Evolutionary conservation across 2,888 invertebrate species (phyloP).

Genomic region (Dolichomitus sp.): DNA sequence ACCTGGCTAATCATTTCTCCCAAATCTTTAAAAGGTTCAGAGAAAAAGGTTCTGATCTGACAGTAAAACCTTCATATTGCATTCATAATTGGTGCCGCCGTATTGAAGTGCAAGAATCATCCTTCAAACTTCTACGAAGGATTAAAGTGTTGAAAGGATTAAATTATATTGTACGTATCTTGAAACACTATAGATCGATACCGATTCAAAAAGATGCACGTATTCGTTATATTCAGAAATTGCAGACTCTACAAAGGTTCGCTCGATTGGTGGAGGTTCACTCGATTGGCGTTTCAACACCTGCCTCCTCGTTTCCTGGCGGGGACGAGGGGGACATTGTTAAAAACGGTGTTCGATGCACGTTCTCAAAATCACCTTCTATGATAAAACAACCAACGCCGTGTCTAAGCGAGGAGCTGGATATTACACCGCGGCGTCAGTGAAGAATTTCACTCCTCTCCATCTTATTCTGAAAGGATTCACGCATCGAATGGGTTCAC

Average conservation of each 20-base stretch:
- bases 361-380: slow-evolving; percentile 57
- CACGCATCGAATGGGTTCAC: slow-evolving; percentile 19
- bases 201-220: slow-evolving; percentile 39
- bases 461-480: slow-evolving; percentile 30
- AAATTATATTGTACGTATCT: slow-evolving; percentile 3
- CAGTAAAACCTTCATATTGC: background rate
- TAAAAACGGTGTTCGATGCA: slow-evolving; percentile 26
- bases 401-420: slow-evolving; percentile 55
- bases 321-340: slow-evolving; percentile 43
- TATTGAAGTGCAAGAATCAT: background rate
- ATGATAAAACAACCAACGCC: slow-evolving; percentile 52
- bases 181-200: slow-evolving; percentile 43
- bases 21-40: too few species aligned
- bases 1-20: too few species aligned
- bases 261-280: slow-evolving; percentile 7
- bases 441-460: slow-evolving; percentile 48
- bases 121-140: background rate
- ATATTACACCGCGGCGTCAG: slow-evolving; percentile 52
- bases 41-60: too few species aligned
- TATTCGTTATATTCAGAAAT: slow-evolving; percentile 67
- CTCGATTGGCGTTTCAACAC: slow-evolving; percentile 69
- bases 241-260: slow-evolving; percentile 36
- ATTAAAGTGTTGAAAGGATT: slow-evolving; percentile 21
- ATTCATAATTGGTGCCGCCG: background rate
- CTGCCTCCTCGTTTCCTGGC: slow-evolving; percentile 54